phyloP scores from a whole-genome alignment of 2,888 invertebrate species.

The Lasioglossum figueresi region DNA sequence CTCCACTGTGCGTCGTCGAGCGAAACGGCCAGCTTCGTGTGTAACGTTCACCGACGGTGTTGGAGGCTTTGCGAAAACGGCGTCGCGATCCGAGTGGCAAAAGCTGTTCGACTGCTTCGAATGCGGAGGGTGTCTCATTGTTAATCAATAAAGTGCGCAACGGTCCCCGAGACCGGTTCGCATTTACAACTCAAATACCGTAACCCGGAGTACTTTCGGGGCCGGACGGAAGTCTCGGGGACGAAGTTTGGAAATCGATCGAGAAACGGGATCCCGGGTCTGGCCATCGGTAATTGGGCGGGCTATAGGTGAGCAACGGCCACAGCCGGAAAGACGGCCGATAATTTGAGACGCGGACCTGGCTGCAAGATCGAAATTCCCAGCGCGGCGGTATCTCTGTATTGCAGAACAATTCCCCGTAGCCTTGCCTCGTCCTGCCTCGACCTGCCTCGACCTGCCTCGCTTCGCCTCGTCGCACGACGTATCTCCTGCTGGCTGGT shows the following conservation, averaged over 20 bases:
- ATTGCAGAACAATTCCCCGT: conserved; percentile 57
- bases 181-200: background rate
- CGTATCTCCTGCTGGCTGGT: conserved; percentile 47
- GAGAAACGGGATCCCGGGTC: conserved; percentile 25
- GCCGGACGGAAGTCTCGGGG: background rate
- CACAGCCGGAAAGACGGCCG: conserved; percentile 23
- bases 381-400: conserved; percentile 38
- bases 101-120: background rate
- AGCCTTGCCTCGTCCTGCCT: conserved; percentile 3
- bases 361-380: conserved; percentile 41
- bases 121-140: background rate
- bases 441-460: background rate
- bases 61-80: background rate
- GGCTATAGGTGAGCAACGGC: conserved; percentile 3
- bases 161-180: background rate
- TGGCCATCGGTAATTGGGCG: background rate
- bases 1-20: too few relatives aligned
- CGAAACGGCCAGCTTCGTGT: background rate
- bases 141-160: conserved; percentile 22
- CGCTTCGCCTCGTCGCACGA: background rate
- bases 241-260: conserved; percentile 24
- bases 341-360: conserved; percentile 33
- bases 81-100: background rate
- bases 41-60: background rate
- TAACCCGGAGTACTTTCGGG: background rate